Evolutionary conservation across 2,113 vertebrate genomes (phyloP).

Genomic region (rat (Rattus norvegicus)): DNA sequence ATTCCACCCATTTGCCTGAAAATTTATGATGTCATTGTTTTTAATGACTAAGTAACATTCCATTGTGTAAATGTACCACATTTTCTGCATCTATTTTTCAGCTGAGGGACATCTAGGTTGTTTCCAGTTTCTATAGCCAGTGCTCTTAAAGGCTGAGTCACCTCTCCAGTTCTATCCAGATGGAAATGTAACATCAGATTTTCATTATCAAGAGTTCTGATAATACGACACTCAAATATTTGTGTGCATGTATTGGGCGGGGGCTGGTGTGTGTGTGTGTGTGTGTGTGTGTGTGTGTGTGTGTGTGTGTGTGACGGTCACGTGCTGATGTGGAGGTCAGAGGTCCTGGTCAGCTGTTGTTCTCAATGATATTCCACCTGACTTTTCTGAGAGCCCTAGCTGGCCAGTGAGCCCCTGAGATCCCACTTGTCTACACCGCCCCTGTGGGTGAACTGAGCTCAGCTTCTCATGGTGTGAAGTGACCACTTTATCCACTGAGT

Average conservation of each 20-base stretch:
- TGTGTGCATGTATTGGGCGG: neutral
- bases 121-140: neutral
- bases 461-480: neutral
- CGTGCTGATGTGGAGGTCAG: neutral
- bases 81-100: too few relatives aligned
- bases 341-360: neutral
- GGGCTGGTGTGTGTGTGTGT: neutral
- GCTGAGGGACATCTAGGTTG: too few relatives aligned
- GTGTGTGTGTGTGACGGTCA: neutral
- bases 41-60: too few relatives aligned
- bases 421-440: neutral
- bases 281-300: too few relatives aligned
- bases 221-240: neutral
- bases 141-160: neutral
- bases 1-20: too few relatives aligned
- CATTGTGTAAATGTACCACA: too few relatives aligned
- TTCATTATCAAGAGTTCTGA: neutral
- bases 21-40: too few relatives aligned
- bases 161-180: neutral
- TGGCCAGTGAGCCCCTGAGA: neutral
- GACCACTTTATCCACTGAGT: too few relatives aligned
- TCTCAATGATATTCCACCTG: neutral
- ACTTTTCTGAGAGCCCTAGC: neutral
- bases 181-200: neutral
- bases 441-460: neutral